Conservation (phyloP, 1,140 invertebrate species). For the Cotesia glomerata region DNA sequence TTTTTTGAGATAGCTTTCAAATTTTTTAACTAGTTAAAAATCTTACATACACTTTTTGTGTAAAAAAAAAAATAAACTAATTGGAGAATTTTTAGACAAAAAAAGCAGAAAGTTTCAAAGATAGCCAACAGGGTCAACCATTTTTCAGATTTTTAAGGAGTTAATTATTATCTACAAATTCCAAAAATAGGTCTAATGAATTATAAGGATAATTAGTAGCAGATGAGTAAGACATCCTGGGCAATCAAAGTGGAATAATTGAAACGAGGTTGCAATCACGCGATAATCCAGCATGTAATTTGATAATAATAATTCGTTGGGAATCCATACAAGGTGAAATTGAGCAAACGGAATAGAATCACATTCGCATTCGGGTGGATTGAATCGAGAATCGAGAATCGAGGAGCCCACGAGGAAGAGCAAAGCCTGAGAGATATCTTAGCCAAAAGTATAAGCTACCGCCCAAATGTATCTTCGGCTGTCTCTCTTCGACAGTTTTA, state of each 20-base stretch:
- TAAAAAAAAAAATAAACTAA: no score
- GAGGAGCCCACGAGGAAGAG: no score
- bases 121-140: no score
- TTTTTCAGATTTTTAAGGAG: no score
- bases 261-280: background rate
- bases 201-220: no score
- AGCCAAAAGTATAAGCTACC: background rate
- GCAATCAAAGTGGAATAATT: background rate
- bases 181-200: no score
- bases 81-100: no score
- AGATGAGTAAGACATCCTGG: background rate
- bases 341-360: slow-evolving; percentile 39
- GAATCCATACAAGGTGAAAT: slow-evolving; percentile 33
- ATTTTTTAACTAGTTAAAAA: no score
- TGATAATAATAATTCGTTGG: slow-evolving; percentile 44
- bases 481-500: background rate
- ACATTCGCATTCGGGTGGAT: slow-evolving; percentile 42
- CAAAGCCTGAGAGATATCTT: background rate
- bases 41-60: no score
- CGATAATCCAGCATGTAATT: slow-evolving; percentile 47
- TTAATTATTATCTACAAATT: no score
- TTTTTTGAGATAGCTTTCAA: no score
- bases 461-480: background rate
- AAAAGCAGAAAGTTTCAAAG: no score
- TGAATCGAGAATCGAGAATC: slow-evolving; percentile 17